Base-by-base conservation (phyloP, 2,888 invertebrate genomes). In the Rhimphoctona megacephalus region DNA sequence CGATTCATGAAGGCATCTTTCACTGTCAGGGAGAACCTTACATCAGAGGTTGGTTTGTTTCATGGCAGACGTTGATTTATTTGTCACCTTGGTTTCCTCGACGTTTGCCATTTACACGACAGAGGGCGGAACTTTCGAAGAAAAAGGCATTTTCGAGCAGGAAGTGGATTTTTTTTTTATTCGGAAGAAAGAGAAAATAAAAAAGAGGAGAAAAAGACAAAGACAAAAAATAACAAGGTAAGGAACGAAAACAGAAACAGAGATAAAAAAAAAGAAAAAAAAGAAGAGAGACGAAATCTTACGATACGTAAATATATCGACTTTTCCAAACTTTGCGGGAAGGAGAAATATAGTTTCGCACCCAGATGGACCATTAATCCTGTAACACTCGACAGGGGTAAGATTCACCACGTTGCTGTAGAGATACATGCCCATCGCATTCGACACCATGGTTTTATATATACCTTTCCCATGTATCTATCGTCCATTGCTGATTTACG, bases 1-100 rank as follows among this genome's bases (percentile, higher is more conserved):
- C 67, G 77, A 52, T 39, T 66, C 81, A 67, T 57, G 36, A 6
- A 39, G 61, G 30, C 72, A 83, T 79, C 46, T 39, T 64, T 79
- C 72, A 79, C 72, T 73, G 67, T 61, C 52, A 73, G 17, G 46
- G 25, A 69, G 64, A 43, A 49, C 54, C 30, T 67, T 76, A 61
- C 79, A 17, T 43, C 33, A 33, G 52, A 36, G 66, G 43, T 64
- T 67, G 76, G 43, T 43, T 39, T 49, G 74, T 79, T 69, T 66
- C 49, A 39, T n/a, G 22, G n/a, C 84, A 46, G 84, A 85, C 87
- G 85, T 89, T 90, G 90, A 90, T 89, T 90, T 90, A 90, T 90
- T 89, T 86, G 86, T 88, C 88, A 89, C 83, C 85, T 89, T 89
- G 87, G 83, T 22, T 49, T 82, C 78, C 88, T 72, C 83, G 82